phyloP scores from a whole-genome alignment of 2,797 vertebrate species.

The Anabacerthia variegaticeps region DNA sequence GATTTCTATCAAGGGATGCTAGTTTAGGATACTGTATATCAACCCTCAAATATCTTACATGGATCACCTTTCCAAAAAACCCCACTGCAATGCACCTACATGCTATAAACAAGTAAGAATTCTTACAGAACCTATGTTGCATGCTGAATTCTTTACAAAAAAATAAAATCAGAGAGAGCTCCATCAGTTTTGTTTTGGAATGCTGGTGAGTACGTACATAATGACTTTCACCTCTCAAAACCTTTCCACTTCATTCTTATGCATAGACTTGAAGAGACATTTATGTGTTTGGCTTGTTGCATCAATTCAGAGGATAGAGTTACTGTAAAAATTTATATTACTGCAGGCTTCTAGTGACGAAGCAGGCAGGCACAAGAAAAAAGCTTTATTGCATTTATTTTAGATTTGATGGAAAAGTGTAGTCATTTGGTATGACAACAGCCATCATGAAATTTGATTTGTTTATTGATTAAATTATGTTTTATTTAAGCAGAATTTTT shows the following conservation, averaged over 20 bases:
- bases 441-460: conserved; percentile 9
- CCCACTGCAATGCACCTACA: background rate
- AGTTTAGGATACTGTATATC: background rate
- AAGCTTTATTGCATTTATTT: conserved; percentile 30
- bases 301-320: conserved; percentile 24
- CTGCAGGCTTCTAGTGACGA: background rate
- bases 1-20: background rate
- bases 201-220: background rate
- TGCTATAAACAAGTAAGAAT: background rate
- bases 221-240: conserved; percentile 44
- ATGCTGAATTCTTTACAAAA: background rate
- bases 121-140: background rate
- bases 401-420: background rate
- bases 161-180: background rate
- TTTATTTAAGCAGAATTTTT: background rate
- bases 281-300: conserved; percentile 23
- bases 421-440: conserved; percentile 13
- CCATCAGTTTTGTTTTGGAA: background rate
- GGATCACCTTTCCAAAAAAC: background rate
- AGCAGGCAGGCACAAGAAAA: conserved; percentile 2
- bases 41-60: background rate
- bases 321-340: conserved; percentile 51
- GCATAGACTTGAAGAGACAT: conserved; percentile 40
- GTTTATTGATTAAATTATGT: background rate
- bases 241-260: conserved; percentile 23